Evolutionary conservation across 2,888 invertebrate species (phyloP).

Genomic region (Timema cristinae): DNA sequence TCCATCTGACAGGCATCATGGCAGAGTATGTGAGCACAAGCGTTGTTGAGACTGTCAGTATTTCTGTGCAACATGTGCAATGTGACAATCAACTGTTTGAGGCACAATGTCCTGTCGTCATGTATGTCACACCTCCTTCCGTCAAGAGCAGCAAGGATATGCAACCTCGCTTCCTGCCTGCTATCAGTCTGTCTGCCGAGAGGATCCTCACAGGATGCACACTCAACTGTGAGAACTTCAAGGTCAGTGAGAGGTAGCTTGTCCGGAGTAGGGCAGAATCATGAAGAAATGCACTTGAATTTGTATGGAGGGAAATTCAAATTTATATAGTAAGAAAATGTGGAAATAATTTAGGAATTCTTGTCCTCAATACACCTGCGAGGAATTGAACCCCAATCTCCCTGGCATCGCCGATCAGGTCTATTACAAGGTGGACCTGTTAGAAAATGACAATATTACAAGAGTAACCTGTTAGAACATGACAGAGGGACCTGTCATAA

Average conservation of each 20-base stretch:
- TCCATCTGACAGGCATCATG: constrained; percentile 61
- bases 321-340: too few species aligned
- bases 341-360: too few species aligned
- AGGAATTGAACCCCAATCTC: too few species aligned
- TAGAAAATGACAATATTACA: too few species aligned
- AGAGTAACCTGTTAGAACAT: too few species aligned
- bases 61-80: constrained; percentile 36
- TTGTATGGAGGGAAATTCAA: too few species aligned
- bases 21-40: constrained; percentile 57
- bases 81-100: constrained; percentile 74
- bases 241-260: constrained; percentile 50
- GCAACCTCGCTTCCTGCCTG: constrained; percentile 52
- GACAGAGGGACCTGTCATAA: too few species aligned
- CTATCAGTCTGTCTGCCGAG: constrained; percentile 75
- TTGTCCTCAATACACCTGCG: too few species aligned
- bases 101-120: constrained; percentile 76
- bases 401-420: too few species aligned
- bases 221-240: constrained; percentile 84
- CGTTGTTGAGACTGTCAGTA: constrained; percentile 46
- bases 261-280: too few species aligned
- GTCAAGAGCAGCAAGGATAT: constrained; percentile 44
- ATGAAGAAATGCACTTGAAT: too few species aligned
- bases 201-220: constrained; percentile 61
- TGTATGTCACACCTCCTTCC: constrained; percentile 63
- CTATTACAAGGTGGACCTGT: too few species aligned